Evolutionary conservation across 2,797 vertebrate species (phyloP), one percentile per base, ranked within the genome.

Genomic region (Enteromius thamalakanensis): DNA sequence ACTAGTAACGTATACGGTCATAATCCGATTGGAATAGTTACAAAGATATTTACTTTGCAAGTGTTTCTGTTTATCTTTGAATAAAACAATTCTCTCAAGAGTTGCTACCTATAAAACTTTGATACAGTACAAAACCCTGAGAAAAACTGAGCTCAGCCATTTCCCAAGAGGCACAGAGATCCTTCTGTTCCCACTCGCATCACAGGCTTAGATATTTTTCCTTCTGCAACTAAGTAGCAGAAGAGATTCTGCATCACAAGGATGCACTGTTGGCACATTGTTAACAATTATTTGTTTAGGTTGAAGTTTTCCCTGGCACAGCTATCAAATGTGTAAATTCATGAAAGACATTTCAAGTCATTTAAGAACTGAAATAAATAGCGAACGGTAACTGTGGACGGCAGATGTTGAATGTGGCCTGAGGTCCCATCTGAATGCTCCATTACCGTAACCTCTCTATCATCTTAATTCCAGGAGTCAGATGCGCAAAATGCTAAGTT

Each of bases 401-500:
- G 80, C 29, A 67, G 76, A 76, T 72, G 45, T 40, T 67, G 17
- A 51, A 69, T 53, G n/a, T 55, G 58, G 32, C 80, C 29, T 74
- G 55, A 65, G 62, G 58, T 68, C 55, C 29, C 55, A 32, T 76
- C 17, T 82, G 83, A 80, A 42, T 5, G 60, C 47, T 45, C 58
- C 19, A 74, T 23, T 76, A 47, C 68, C 6, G 12, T 70, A 74
- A 49, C 32, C 42, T 45, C 42, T 80, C 23, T 23, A 75, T 80
- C 82, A 77, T 86, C 74, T 79, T 87, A 77, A 87, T 86, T 77
- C 84, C 14, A 6, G 6, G 82, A 76, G 82, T 86, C 84, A 84
- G 86, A 42, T 80, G 72, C 51, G 40, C 86, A 90, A 92, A 93
- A 87, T 84, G 85, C 90, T 89, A 88, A 91, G 86, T 80, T 80